phyloP scores from a whole-genome alignment of 2,797 vertebrate species.

The Pseudomugil tenellus region DNA sequence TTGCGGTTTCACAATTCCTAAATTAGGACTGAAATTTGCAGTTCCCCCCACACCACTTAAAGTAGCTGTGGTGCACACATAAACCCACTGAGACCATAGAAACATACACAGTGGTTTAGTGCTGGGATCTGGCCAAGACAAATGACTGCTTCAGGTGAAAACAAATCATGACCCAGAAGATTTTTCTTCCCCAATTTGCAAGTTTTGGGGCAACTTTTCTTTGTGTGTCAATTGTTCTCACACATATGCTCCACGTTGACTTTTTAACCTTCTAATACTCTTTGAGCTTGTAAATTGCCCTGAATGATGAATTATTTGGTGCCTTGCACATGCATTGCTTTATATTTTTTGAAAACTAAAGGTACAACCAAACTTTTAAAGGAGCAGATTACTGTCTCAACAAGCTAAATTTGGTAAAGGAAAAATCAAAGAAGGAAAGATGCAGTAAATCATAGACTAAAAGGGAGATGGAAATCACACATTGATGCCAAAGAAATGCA shows the following conservation, averaged over 20 bases:
- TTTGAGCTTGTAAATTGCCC: constrained; percentile 67
- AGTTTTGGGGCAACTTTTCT: constrained; percentile 62
- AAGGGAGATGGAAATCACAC: constrained; percentile 38
- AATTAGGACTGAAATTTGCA: constrained; percentile 83
- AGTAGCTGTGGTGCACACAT: constrained; percentile 83
- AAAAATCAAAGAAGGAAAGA: constrained; percentile 49
- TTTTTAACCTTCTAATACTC: constrained; percentile 57
- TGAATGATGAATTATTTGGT: constrained; percentile 69
- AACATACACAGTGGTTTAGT: constrained; percentile 86
- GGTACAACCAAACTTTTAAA: constrained; percentile 54
- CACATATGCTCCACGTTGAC: constrained; percentile 53
- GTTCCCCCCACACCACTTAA: constrained; percentile 76
- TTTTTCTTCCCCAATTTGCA: constrained; percentile 57
- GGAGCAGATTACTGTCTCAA: constrained; percentile 42
- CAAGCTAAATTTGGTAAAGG: constrained; percentile 33
- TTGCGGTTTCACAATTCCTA: constrained; percentile 85
- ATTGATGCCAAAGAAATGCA: constrained; percentile 20
- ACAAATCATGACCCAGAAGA: constrained; percentile 78
- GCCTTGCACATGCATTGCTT: constrained; percentile 57
- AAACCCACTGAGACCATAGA: constrained; percentile 82
- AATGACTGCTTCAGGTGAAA: constrained; percentile 87
- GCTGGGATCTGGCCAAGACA: constrained; percentile 83
- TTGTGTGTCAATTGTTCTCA: constrained; percentile 68
- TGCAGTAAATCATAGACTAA: constrained; percentile 43
- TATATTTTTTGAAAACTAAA: constrained; percentile 59